Base-by-base conservation (phyloP, 2,797 vertebrate species). In the Varecia variegata region DNA sequence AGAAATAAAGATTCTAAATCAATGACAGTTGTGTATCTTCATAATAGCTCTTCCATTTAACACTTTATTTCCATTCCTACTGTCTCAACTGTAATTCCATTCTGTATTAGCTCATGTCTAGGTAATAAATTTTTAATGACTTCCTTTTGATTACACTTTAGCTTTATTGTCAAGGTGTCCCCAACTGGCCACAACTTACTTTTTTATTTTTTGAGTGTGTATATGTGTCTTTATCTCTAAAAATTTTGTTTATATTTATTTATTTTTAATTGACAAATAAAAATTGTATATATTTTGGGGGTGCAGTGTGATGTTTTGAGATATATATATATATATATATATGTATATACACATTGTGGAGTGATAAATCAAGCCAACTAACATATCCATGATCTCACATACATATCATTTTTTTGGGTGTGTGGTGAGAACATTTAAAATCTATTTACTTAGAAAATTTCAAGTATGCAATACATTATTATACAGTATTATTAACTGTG, bases 91-190 rank as follows among this genome's bases (percentile, higher is more conserved):
- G 27, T 90, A 38, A 80, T 81, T 94, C 71, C 45, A 80, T 8
- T 84, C n/a, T 35, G 58, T 70, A 93, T 74, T 68, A 90, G 71
- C 25, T 93, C 82, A 95, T 3, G 71, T 82, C 54, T 93, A 83
- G 52, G 62, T 68, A 91, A 84, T 40, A 94, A 3, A 76, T 70
- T 62, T 60, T 92, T 56, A 88, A 85, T 43, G 52, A 20, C 35
- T 89, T 86, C 54, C n/a, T 77, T 93, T 67, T 74, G 27, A 27
- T 88, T 91, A 58, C 7, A 82, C 20, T 71, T 92, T 35, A 94
- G 32, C 15, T 17, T 76, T 86, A 52, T 4, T 47, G n/a, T 76
- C 47, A 85, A 85, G 73, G 7, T 17, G 27, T 77, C 30, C 23
- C 20, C 60, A 81, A 38, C 15, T 80, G 47, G 0, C 25, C 56